Percentiles rank a stretch among this genome's conserved stretches.
Evolutionary conservation across 2,888 invertebrate species (phyloP).

Genomic region (Margaritifera margaritifera): DNA sequence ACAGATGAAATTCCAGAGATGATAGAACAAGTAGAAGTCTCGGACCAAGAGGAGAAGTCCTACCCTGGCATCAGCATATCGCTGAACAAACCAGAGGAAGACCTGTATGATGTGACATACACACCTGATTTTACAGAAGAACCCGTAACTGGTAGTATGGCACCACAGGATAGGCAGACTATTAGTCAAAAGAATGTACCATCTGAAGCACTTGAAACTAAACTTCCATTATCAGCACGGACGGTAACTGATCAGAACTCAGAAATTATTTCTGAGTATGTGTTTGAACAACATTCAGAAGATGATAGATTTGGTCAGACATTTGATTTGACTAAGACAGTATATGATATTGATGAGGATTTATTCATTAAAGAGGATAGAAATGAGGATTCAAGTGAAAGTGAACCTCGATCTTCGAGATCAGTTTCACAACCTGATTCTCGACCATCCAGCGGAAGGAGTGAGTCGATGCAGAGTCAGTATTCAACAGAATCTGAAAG

Average conservation of each 20-base stretch:
- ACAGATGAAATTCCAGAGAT: constrained; percentile 12
- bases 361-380: constrained; percentile 23
- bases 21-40: constrained; percentile 32
- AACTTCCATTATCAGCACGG: constrained; percentile 26
- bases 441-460: constrained; percentile 52
- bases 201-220: constrained; percentile 29
- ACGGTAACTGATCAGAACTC: constrained; percentile 46
- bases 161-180: constrained; percentile 29
- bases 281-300: constrained; percentile 25
- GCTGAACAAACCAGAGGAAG: constrained; percentile 18
- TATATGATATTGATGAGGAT: constrained; percentile 38
- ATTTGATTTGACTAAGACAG: constrained; percentile 33
- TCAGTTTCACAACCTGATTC: constrained; percentile 40
- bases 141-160: constrained; percentile 31
- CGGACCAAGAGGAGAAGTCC: constrained; percentile 28
- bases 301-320: constrained; percentile 36
- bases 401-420: constrained; percentile 11
- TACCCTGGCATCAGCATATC: background rate
- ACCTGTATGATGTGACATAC: constrained; percentile 39
- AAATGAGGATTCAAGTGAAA: constrained; percentile 1
- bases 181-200: constrained; percentile 21
- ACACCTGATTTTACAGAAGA: constrained; percentile 49
- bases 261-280: constrained; percentile 52
- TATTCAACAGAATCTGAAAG: too few species aligned
- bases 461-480: constrained; percentile 22